phyloP scores from a whole-genome alignment of 2,113 vertebrate genomes.

The Lepidothrix coronata region DNA sequence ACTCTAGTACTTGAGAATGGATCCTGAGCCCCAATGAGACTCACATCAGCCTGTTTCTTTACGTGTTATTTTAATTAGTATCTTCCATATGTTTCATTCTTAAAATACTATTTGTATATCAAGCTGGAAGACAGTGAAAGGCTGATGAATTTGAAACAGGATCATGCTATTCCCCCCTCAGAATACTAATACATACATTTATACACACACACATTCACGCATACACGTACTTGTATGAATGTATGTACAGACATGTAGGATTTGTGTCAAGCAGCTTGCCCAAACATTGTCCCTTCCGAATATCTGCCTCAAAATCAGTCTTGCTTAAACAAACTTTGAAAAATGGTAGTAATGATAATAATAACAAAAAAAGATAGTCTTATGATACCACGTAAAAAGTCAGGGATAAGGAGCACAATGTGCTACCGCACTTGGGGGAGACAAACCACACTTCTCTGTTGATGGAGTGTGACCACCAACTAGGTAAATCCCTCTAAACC shows the following conservation, averaged over 20 bases:
- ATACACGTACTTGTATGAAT: background rate
- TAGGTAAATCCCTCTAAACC: background rate
- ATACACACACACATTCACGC: background rate
- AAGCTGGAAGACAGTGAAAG: background rate
- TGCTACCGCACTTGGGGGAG: background rate
- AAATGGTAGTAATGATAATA: background rate
- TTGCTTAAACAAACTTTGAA: background rate
- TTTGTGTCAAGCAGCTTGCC: background rate
- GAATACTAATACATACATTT: background rate
- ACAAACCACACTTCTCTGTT: background rate
- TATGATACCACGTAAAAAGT: background rate
- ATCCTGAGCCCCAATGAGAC: background rate
- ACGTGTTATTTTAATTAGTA: background rate
- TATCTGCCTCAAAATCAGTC: background rate
- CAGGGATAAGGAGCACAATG: background rate
- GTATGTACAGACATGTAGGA: accelerated
- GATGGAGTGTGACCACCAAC: background rate
- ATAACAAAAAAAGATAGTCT: background rate
- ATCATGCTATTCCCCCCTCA: background rate
- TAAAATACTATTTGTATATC: background rate
- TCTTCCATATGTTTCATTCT: background rate
- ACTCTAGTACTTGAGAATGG: background rate
- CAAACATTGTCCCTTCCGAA: background rate
- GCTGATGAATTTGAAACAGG: background rate
- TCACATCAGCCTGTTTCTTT: background rate